phyloP scores from a whole-genome alignment of 2,888 invertebrate species.

The Pristionchus maxplancki region DNA sequence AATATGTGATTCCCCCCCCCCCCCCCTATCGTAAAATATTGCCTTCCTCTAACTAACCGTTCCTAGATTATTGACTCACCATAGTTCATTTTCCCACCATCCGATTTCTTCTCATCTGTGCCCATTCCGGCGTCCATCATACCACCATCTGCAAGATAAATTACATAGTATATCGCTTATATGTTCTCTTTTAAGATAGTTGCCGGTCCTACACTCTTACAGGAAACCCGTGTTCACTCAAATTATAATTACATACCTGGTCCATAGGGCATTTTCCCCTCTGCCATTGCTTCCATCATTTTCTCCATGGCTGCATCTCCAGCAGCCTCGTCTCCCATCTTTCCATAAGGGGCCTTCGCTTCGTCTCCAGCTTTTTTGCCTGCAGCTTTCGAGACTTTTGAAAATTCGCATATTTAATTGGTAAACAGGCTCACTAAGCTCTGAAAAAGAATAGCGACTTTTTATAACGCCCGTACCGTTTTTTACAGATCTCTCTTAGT shows the following conservation, averaged over 20 bases:
- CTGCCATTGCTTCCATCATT: background rate
- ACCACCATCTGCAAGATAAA: background rate
- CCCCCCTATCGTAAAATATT: no score
- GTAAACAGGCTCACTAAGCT: no score
- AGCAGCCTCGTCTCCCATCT: background rate
- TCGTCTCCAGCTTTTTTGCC: background rate
- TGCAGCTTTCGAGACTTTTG: background rate
- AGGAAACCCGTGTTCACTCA: no score
- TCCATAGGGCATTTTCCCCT: conserved; percentile 31
- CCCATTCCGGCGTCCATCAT: background rate
- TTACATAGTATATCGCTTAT: no score
- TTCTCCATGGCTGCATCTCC: conserved; percentile 9
- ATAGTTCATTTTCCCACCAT: conserved; percentile 2
- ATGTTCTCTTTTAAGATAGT: no score
- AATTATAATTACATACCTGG: background rate
- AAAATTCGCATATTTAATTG: background rate
- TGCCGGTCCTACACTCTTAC: no score
- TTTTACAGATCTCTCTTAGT: no score
- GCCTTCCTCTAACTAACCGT: no score
- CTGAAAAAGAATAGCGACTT: no score
- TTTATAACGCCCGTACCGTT: no score
- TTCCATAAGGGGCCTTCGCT: conserved; percentile 6
- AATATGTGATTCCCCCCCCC: no score
- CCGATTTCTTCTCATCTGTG: background rate
- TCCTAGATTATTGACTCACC: background rate